phyloP scores from a whole-genome alignment of 1,140 invertebrate genomes.

The Battus philenor region DNA sequence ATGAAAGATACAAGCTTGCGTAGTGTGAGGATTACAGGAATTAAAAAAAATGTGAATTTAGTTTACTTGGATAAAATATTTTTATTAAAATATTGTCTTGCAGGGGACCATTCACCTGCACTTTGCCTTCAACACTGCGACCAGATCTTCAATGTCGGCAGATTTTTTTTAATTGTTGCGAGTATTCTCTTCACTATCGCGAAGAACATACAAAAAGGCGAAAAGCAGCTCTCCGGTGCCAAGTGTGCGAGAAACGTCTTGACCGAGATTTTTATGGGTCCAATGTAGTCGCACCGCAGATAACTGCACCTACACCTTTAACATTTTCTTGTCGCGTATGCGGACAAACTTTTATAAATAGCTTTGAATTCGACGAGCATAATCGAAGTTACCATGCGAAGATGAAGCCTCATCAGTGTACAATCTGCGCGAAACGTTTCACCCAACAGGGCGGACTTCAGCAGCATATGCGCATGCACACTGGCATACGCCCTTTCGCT shows the following conservation, averaged over 20 bases:
- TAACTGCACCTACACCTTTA: slow-evolving; percentile 18
- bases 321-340: slow-evolving; percentile 59
- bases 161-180: slow-evolving; percentile 68
- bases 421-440: slow-evolving; percentile 64
- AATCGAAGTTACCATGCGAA: slow-evolving; percentile 72
- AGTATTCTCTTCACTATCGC: slow-evolving; percentile 66
- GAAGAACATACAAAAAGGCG: slow-evolving; percentile 66
- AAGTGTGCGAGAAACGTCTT: slow-evolving; percentile 68
- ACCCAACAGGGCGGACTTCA: slow-evolving; percentile 67
- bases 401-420: slow-evolving; percentile 63
- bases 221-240: slow-evolving; percentile 61
- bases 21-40: too few species aligned
- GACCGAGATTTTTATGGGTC: slow-evolving; percentile 40
- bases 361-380: slow-evolving; percentile 66
- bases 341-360: slow-evolving; percentile 63
- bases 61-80: too few species aligned
- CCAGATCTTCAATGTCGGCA: slow-evolving; percentile 54
- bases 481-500: slow-evolving; percentile 89
- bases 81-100: too few species aligned
- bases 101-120: slow-evolving; percentile 68
- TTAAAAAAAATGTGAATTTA: too few species aligned
- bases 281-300: slow-evolving; percentile 17
- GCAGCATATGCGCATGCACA: slow-evolving; percentile 78
- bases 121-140: slow-evolving; percentile 38
- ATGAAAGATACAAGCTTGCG: too few species aligned